Base-by-base conservation (phyloP, 2,888 invertebrate genomes). In the Macrosoma leucophasiata region DNA sequence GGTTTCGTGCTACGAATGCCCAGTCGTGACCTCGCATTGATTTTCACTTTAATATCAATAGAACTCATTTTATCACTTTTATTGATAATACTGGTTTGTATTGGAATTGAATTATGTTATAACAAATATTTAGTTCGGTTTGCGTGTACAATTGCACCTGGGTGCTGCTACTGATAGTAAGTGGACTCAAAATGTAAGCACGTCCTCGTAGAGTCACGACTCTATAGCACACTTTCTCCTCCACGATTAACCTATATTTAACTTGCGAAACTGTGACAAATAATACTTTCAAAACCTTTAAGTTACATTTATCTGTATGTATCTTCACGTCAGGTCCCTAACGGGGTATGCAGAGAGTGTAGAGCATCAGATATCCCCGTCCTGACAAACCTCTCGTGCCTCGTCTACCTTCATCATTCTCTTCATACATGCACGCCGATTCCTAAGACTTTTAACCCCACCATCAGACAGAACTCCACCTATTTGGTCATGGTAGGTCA, bases 241-340 rank as follows among this genome's bases (percentile, higher is more conserved):
- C 58, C 77, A 77, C 75, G 78, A 72, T 48, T 59, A 71, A 50
- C 69, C 74, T 62, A 70, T 74, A 66, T 64, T 58, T 47, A 44
- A 50, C 50, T 48, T 53, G 44, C 48, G 52, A 51, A 58, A 56
- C 62, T 54, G 46, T 50, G 48, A 52, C 58, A 56, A 67, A 62
- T 67, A 55, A 55, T 55, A 68, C 62, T 68, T 69, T 63, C 65
- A 55, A 62, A 35, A 45, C 39, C 34, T 35, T 36, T 31, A 27
- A 36, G 18, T 14, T n/a, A n/a, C n/a, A n/a, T n/a, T n/a, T n/a
- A n/a, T n/a, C n/a, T n/a, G n/a, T n/a, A n/a, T n/a, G n/a, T n/a
- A n/a, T n/a, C n/a, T n/a, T n/a, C n/a, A n/a, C n/a, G n/a, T n/a
- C n/a, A n/a, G n/a, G n/a, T n/a, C n/a, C n/a, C n/a, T n/a, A n/a